Evolutionary conservation across 1,140 invertebrate species (phyloP).

Genomic region (Olivierus martensii): DNA sequence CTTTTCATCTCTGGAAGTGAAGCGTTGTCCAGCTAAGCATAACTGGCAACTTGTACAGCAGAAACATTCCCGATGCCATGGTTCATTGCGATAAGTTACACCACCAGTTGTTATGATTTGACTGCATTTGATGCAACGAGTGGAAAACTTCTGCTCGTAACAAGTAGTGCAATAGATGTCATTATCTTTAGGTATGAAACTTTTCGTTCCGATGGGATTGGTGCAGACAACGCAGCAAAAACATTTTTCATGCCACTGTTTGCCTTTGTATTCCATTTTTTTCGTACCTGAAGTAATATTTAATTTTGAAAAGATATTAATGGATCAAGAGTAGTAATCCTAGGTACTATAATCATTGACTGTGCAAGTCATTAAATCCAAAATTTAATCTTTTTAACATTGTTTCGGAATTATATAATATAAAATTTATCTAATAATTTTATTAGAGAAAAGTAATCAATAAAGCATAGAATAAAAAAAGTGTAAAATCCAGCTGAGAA

Average conservation of each 20-base stretch:
- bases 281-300: slow-evolving; percentile 93
- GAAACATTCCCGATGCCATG: slow-evolving; percentile 67
- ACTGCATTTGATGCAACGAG: slow-evolving; percentile 93
- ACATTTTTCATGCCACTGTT: slow-evolving; percentile 99
- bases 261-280: slow-evolving; percentile 99
- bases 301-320: no score
- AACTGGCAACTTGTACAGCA: slow-evolving; percentile 93
- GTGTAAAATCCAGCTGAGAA: no score
- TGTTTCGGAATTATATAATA: no score
- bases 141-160: slow-evolving; percentile 98
- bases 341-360: no score
- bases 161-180: slow-evolving; percentile 99
- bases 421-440: no score
- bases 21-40: slow-evolving; percentile 90
- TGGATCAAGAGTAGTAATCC: no score
- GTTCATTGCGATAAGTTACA: slow-evolving; percentile 98
- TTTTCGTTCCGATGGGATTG: slow-evolving; percentile 95
- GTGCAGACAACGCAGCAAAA: slow-evolving; percentile 99
- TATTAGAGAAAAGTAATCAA: no score
- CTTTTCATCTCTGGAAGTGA: slow-evolving; percentile 95
- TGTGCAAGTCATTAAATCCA: no score
- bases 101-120: slow-evolving; percentile 98
- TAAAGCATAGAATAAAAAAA: no score
- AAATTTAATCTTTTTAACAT: no score
- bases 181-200: slow-evolving; percentile 96